A percentile compares a stretch with the other conserved stretches of the same genome.
Evolutionary conservation across 2,113 vertebrate genomes (phyloP).

Genomic region (Apeltes quadracus): DNA sequence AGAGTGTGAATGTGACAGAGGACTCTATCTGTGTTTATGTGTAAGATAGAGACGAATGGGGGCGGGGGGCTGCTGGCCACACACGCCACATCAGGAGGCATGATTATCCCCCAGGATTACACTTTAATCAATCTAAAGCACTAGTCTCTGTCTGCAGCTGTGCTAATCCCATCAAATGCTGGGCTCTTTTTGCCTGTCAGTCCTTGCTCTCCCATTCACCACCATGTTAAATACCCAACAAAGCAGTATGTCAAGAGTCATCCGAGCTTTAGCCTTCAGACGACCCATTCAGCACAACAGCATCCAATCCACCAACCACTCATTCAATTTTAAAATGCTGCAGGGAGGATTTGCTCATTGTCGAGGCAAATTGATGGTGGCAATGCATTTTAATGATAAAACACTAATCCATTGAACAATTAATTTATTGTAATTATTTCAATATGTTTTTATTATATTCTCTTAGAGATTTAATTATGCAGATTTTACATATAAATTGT

Average conservation of each 20-base stretch:
- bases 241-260: constrained; percentile 67
- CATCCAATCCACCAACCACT: constrained; percentile 26
- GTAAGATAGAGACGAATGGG: not conserved
- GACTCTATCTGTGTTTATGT: constrained; percentile 35
- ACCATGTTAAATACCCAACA: constrained; percentile 61
- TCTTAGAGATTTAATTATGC: not conserved
- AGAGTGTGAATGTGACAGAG: not conserved
- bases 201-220: constrained; percentile 63
- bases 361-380: constrained; percentile 37
- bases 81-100: constrained; percentile 68
- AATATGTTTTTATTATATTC: no score
- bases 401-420: not conserved
- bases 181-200: constrained; percentile 70
- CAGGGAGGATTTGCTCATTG: constrained; percentile 36
- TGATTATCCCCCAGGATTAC: constrained; percentile 77
- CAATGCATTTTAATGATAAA: constrained; percentile 20
- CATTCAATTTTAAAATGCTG: constrained; percentile 39
- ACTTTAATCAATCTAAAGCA: constrained; percentile 78
- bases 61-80: constrained; percentile 42
- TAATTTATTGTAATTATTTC: not conserved
- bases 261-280: constrained; percentile 23
- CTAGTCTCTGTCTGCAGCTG: constrained; percentile 68
- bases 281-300: constrained; percentile 18
- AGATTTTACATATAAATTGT: not conserved
- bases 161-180: constrained; percentile 73